Evolutionary conservation across 1,140 invertebrate genomes (phyloP).

Genomic region (Zaprionus kolodkinae): DNA sequence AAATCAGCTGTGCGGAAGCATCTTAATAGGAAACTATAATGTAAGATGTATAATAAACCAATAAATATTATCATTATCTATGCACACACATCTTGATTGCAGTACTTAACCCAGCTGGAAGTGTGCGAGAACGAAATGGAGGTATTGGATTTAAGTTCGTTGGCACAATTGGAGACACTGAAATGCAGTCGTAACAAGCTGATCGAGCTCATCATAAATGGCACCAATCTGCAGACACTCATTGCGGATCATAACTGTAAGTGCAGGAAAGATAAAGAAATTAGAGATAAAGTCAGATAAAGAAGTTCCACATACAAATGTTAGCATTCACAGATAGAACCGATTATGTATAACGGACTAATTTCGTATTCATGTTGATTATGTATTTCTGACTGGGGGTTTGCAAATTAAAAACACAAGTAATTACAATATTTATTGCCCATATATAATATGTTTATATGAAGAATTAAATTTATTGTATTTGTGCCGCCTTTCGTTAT

Average conservation of each 20-base stretch:
- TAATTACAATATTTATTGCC: too few relatives aligned
- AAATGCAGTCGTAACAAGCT: conserved; percentile 90
- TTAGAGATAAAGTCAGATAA: background rate
- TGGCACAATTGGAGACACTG: conserved; percentile 88
- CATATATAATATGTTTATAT: background rate
- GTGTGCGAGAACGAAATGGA: conserved; percentile 92
- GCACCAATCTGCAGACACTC: conserved; percentile 88
- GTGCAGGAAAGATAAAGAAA: background rate
- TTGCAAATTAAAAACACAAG: too few relatives aligned
- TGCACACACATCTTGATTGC: conserved; percentile 4
- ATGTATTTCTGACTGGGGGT: too few relatives aligned
- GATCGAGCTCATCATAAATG: conserved; percentile 89
- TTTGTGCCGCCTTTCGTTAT: too few relatives aligned
- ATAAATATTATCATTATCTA: background rate
- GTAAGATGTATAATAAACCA: conserved; percentile 85
- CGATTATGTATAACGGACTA: too few relatives aligned
- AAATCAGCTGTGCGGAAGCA: conserved; percentile 91
- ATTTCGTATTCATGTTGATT: too few relatives aligned
- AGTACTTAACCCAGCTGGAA: conserved; percentile 90
- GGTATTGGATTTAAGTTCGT: conserved; percentile 89
- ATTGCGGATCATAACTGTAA: conserved; percentile 91
- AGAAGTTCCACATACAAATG: background rate
- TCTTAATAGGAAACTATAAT: conserved; percentile 92
- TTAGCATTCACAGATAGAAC: background rate
- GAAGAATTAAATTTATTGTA: too few relatives aligned